Conservation (phyloP, 2,797 vertebrate genomes). For the Coreius guichenoti region DNA sequence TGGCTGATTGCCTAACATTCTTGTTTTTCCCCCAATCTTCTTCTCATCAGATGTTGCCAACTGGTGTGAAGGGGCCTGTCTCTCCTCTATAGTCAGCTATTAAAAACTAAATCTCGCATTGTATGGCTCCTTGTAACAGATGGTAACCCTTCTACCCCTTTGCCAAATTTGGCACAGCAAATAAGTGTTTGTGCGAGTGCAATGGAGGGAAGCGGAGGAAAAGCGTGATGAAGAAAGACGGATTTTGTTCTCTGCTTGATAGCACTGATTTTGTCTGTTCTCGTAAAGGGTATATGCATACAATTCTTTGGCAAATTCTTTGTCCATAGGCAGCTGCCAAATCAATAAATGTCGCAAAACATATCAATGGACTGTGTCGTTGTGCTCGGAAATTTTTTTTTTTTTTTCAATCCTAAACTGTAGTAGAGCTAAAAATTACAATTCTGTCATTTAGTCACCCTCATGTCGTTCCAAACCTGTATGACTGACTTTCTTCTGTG, state of each 20-base stretch:
- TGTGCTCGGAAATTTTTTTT: not conserved
- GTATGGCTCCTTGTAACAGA: constrained; percentile 62
- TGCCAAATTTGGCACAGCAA: constrained; percentile 50
- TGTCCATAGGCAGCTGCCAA: constrained; percentile 12
- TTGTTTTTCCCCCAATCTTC: constrained; percentile 47
- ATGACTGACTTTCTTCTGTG: not conserved
- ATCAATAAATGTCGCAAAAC: constrained; percentile 25
- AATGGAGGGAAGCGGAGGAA: constrained; percentile 29
- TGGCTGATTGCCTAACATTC: constrained; percentile 69
- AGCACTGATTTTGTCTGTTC: constrained; percentile 29
- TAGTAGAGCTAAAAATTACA: not conserved
- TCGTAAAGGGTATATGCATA: constrained; percentile 11
- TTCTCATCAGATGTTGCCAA: constrained; percentile 61
- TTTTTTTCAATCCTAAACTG: not conserved
- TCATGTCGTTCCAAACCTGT: not conserved
- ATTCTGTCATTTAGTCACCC: not conserved
- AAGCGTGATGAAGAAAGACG: not conserved
- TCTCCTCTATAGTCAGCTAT: constrained; percentile 58
- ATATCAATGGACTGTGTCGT: constrained; percentile 30
- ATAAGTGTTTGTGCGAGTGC: constrained; percentile 49
- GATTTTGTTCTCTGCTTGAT: constrained; percentile 38
- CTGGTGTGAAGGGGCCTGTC: constrained; percentile 62
- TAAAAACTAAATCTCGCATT: constrained; percentile 60
- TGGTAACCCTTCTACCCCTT: constrained; percentile 62
- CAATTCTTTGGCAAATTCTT: not conserved